phyloP scores from a whole-genome alignment of 2,797 vertebrate genomes.

The Glyptemys insculpta region DNA sequence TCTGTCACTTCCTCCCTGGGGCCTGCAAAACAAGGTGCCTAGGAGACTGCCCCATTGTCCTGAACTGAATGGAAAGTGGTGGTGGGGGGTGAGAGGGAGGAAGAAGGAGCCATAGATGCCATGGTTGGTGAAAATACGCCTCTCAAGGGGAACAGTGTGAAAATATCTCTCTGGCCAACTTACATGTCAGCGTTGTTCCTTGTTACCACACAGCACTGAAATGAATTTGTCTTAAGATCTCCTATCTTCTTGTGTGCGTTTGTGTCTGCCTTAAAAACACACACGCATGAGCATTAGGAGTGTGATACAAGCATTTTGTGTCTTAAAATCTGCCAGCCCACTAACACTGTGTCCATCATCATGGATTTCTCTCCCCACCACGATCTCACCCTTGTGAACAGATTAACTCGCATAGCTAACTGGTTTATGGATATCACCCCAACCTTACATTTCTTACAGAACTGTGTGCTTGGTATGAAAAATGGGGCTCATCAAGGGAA shows the following conservation, averaged over 20 bases:
- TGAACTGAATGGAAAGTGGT: conserved; percentile 80
- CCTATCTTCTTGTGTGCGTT: conserved; percentile 16
- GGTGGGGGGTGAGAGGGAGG: neutral
- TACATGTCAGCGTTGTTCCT: conserved; percentile 57
- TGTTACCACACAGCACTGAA: conserved; percentile 28
- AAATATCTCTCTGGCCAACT: conserved; percentile 75
- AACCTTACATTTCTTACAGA: neutral
- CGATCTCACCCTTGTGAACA: neutral
- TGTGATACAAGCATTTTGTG: neutral
- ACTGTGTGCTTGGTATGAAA: neutral
- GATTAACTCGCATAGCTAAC: conserved; percentile 18
- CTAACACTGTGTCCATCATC: conserved; percentile 31
- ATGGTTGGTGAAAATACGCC: conserved; percentile 75
- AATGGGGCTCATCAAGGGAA: neutral
- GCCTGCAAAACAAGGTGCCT: conserved; percentile 72
- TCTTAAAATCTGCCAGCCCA: conserved; percentile 39
- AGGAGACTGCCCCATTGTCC: conserved; percentile 82
- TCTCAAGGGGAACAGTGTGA: conserved; percentile 68
- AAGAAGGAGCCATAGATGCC: conserved; percentile 82
- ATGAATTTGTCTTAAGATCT: conserved; percentile 48
- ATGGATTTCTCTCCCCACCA: neutral
- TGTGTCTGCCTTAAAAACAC: neutral
- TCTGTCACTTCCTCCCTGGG: conserved; percentile 93
- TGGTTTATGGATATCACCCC: conserved; percentile 50
- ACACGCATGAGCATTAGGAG: neutral